These are phyloP conservation scores for Acronicta leporina DNA, from an alignment of 2,888 invertebrate genomes.

Conservation along the genomic window DNA sequence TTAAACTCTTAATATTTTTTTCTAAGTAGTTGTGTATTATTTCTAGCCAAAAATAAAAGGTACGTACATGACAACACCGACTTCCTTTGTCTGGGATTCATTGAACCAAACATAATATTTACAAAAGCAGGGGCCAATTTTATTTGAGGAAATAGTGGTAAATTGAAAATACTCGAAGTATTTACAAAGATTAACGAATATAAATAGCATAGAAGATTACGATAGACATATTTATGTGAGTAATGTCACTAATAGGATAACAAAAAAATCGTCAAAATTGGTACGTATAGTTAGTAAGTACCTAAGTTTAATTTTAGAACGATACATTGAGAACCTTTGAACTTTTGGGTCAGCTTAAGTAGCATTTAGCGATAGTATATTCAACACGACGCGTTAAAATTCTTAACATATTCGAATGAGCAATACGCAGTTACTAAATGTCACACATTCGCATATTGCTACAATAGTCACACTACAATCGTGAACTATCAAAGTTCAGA, in stretches of 20 bases:
- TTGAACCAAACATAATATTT: constrained; percentile 63
- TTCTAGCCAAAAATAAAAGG: constrained; percentile 41
- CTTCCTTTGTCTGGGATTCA: constrained; percentile 56
- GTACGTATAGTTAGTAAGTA: no score
- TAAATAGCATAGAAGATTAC: constrained; percentile 9
- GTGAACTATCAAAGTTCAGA: constrained; percentile 45
- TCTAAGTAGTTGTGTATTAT: constrained; percentile 16
- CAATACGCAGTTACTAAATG: constrained; percentile 33
- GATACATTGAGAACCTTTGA: background rate
- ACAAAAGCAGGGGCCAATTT: constrained; percentile 60
- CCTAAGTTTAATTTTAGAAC: no score
- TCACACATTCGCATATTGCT: constrained; percentile 32
- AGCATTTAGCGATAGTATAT: constrained; percentile 1
- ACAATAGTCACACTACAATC: constrained; percentile 39
- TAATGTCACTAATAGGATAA: no score
- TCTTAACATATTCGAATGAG: constrained; percentile 27
- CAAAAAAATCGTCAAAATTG: no score
- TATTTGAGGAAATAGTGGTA: constrained; percentile 69
- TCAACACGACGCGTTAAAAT: constrained; percentile 3
- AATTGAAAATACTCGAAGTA: constrained; percentile 68
- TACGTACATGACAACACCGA: constrained; percentile 39
- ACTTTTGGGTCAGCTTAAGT: background rate
- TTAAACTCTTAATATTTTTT: constrained; percentile 2
- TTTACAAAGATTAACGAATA: constrained; percentile 58
- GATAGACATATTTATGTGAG: background rate